Evolutionary conservation across 2,113 vertebrate species (phyloP), one percentile per base, ranked within the genome.

Genomic region (Hippocampus guttulatus): DNA sequence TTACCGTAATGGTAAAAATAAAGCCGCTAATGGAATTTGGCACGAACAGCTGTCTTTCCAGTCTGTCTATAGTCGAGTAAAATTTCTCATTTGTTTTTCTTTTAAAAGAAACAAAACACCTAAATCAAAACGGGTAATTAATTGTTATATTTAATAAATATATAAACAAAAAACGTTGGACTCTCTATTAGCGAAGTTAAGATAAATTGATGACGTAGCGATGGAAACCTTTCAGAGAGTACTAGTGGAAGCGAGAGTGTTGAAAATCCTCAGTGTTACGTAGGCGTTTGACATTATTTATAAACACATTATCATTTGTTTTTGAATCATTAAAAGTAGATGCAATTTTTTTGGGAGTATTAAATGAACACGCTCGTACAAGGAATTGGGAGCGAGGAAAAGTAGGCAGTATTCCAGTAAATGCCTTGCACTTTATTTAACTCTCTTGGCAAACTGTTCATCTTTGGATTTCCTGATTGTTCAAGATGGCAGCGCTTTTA

Each of bases 401-500:
- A n/a, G 9, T 10, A 21, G 33, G 3, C 20, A 41, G 1, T 63
- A 40, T 41, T 40, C 15, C 12, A 45, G 5, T 27, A 15, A 15
- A 47, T 65, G n/a, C 41, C 41, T 2, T 8, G 14, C n/a, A 65
- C 64, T 25, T 18, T 14, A 14, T 7, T 18, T 1, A 5, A 38
- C 1, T 51, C 18, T 84, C 83, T 84, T 85, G 57, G 47, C 1
- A 0, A 27, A 6, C 10, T 0, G 0, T 1, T 70, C 3, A 0
- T 80, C 88, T 88, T 73, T 51, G 76, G 21, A 61, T 79, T 68
- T 64, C 40, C 43, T 43, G 51, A 63, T 33, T 63, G 70, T 80
- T 70, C 81, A 92, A 92, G 84, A 93, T 93, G 92, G 92, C 92
- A 72, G 83, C 89, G 88, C 87, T 93, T n/a, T 75, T 91, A 45